Evolutionary conservation across 2,888 invertebrate species (phyloP), one percentile per base, ranked within the genome.

Genomic region (Ophion ventricosus): DNA sequence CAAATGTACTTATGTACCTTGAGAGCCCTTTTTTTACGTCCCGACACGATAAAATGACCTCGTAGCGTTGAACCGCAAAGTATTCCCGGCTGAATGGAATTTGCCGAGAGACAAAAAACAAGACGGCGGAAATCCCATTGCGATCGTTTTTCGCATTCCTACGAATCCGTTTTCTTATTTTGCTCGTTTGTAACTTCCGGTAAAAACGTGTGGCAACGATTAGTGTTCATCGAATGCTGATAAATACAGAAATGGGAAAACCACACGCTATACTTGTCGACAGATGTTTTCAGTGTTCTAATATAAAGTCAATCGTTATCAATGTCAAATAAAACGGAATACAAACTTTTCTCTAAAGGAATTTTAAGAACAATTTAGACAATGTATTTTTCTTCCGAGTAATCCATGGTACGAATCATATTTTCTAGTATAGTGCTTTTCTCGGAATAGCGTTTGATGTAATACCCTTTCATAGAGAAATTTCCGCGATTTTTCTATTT

Each of bases 11-110:
- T 66, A 54, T 20, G 64, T 54, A 35, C 23, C 54, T 64, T 57
- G 14, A 14, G 7, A 29, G 17, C 69, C 73, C 29, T 61, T 73
- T 83, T 83, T 83, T 80, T 80, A 83, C 61, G 70, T 59, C 35
- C 57, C n/a, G 25, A 7, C 23, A 76, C 57, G 69, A 83, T 67
- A 57, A 73, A 78, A 86, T 69, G 56, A 77, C 63, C 57, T 74
- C 43, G 59, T 61, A 43, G 61, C 72, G 72, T 72, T 72, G 72
- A 83, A 56, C 66, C 72, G 25, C 80, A 49, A 76, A 70, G 72
- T 67, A 73, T 25, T 17, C 40, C 43, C 26, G 43, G 29, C 59
- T 40, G 5, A 57, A 74, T 49, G 59, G 23, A 66, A 54, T 43
- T 43, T 40, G 73, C 40, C 61, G 20, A 43, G 54, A 40, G 57